phyloP scores from a whole-genome alignment of 2,888 invertebrate species.

The Drosophila pegasa region DNA sequence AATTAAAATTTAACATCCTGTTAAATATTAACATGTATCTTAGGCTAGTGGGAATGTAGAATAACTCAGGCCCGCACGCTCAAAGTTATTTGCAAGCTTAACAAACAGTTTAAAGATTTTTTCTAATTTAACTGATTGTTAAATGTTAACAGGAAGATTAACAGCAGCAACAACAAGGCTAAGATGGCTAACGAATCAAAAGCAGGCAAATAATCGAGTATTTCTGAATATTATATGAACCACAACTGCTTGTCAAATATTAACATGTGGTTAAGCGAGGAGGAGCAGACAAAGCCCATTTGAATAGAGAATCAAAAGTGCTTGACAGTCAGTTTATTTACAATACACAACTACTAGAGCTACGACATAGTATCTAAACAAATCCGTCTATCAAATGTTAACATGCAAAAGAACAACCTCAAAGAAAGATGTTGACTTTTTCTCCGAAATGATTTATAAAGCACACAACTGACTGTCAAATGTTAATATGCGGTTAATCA shows the following conservation, averaged over 20 bases:
- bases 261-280: background rate
- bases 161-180: background rate
- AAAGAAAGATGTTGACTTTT: no score
- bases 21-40: background rate
- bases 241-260: constrained; percentile 2
- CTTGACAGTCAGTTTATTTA: background rate
- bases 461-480: constrained; percentile 1
- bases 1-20: background rate
- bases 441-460: no score
- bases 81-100: background rate
- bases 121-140: background rate
- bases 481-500: background rate
- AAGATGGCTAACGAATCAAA: background rate
- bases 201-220: no score
- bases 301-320: no score
- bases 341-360: background rate
- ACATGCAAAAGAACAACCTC: no score
- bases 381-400: background rate
- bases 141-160: background rate
- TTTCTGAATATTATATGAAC: background rate
- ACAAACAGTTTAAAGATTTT: no score
- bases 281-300: no score
- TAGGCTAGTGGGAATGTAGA: rapidly evolving
- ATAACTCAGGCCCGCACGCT: background rate
- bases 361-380: no score